Base-by-base conservation (phyloP, 2,888 invertebrate genomes). In the Ormyrus nitidulus region DNA sequence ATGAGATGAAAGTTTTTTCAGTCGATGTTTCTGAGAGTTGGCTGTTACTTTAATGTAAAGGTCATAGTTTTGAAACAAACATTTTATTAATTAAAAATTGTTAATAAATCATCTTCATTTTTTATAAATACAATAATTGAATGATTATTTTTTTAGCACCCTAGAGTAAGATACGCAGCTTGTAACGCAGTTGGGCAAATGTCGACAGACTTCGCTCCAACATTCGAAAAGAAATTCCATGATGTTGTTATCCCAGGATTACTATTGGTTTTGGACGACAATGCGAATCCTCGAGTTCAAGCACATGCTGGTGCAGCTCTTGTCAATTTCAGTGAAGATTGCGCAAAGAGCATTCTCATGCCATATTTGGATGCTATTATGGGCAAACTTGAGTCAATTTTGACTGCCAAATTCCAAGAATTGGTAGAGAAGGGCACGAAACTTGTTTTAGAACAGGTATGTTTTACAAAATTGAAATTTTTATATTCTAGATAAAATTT, bases 131-230 rank as follows among this genome's bases (percentile, higher is more conserved):
- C 19, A 72, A 58, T 7, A 6, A 61, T 19, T 7, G 11, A 65
- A 70, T 76, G 34, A 34, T 34, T 34, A 2, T 34, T 34, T 34
- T 34, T 88, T 62, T 91, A 96, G 94, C 97, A 98, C 90, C 97
- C 97, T 0, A 93, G 98, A 83, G 98, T 98, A 0, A 93, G 99
- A 79, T 99, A 98, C 89, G 99, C 99, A 5, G 97, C 98, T 34
- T 99, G 99, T 89, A 99, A 99, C 91, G 99, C 99, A 34, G 94
- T 99, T 64, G 99, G 99, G 8, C 99, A 99, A 91, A 98, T 99
- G 97, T 96, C 99, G 0, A 97, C 99, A 0, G 99, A 99, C 92
- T 99, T 99, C 91, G 98, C 98, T 4, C 99, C 99, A 2, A 92
- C 94, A 10, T 98, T 99, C 86, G 98, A 99, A 91, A 99, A 99